Evolutionary conservation across 2,797 vertebrate species (phyloP).

Genomic region (Helicolenus hilgendorfi): DNA sequence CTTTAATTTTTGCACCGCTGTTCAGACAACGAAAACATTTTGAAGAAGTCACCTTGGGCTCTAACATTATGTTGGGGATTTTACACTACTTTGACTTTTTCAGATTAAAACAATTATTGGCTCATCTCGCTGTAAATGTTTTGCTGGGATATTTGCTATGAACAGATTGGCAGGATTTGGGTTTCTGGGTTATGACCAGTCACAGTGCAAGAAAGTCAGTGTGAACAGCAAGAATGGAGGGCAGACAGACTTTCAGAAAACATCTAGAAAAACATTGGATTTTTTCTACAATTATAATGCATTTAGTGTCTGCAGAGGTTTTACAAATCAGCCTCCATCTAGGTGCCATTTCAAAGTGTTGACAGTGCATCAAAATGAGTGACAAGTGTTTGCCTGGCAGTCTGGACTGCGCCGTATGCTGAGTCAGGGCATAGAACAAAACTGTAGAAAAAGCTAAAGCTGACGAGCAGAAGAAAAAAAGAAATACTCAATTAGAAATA

Average conservation of each 20-base stretch:
- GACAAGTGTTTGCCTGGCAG: neutral
- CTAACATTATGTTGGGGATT: accelerated
- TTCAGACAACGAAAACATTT: too few species aligned
- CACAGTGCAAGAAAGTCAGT: neutral
- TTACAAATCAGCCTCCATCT: neutral
- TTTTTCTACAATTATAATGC: neutral
- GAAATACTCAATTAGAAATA: neutral
- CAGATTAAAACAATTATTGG: neutral
- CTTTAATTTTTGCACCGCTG: too few species aligned
- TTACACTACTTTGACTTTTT: neutral
- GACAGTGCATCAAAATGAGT: neutral
- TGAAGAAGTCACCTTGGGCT: too few species aligned
- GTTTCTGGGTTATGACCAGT: neutral
- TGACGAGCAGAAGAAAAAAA: neutral
- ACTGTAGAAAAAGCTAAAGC: neutral
- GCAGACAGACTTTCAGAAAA: too few species aligned
- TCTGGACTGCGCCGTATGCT: neutral
- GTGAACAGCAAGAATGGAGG: neutral
- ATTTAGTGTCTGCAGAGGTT: neutral
- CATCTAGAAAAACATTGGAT: neutral
- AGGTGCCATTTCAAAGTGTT: neutral
- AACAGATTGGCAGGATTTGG: neutral
- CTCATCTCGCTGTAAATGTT: neutral
- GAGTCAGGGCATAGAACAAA: neutral
- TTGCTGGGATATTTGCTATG: neutral